phyloP scores from a whole-genome alignment of 2,797 vertebrate genomes.

The Typhlichthys subterraneus region DNA sequence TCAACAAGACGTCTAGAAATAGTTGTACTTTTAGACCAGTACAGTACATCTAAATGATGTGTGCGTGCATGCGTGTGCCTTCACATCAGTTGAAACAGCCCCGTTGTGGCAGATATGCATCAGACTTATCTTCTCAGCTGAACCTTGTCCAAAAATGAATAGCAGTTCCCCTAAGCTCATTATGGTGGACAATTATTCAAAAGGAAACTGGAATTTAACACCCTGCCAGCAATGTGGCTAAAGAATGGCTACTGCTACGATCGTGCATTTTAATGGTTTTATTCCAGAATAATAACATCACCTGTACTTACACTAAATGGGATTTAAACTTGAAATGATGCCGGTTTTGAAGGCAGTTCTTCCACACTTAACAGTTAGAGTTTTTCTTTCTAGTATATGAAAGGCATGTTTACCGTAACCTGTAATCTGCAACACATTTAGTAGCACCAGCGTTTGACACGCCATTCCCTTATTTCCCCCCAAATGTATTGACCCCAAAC shows the following conservation, averaged over 20 bases:
- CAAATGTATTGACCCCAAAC: neutral
- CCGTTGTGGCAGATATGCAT: conserved; percentile 67
- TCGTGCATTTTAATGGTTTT: conserved; percentile 48
- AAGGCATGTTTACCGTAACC: neutral
- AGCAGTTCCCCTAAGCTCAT: conserved; percentile 61
- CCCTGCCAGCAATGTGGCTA: conserved; percentile 48
- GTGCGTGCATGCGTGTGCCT: conserved; percentile 25
- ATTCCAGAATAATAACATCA: conserved; percentile 49
- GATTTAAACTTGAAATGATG: conserved; percentile 30
- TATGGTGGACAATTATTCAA: conserved; percentile 64
- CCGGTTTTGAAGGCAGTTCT: conserved; percentile 12
- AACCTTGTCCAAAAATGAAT: conserved; percentile 39
- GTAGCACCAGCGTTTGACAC: neutral
- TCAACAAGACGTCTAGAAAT: neutral
- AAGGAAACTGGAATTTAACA: conserved; percentile 56
- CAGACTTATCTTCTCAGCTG: conserved; percentile 1
- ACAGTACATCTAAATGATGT: conserved; percentile 10
- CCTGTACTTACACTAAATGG: conserved; percentile 28
- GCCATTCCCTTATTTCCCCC: neutral
- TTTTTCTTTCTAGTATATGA: neutral
- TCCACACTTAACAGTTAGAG: neutral
- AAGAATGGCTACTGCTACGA: conserved; percentile 36
- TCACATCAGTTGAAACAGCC: conserved; percentile 36
- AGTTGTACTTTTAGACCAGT: neutral
- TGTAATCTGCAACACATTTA: neutral